These are phyloP conservation scores for Euwallacea similis DNA, from an alignment of 1,140 invertebrate species.

Conservation along the genomic window DNA sequence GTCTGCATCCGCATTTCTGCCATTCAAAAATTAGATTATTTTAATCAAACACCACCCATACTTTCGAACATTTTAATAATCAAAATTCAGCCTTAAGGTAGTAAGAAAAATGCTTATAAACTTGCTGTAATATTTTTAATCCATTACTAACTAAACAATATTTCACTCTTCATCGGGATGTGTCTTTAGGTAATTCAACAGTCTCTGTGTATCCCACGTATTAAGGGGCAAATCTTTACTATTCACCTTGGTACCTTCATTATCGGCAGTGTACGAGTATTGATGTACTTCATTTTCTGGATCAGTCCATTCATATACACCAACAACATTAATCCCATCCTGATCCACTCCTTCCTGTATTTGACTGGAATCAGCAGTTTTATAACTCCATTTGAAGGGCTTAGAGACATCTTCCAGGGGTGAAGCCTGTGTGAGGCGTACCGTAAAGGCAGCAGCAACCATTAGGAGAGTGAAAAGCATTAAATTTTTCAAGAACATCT, in stretches of 20 bases:
- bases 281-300: conserved; percentile 63
- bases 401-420: too few species aligned
- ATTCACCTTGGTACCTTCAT: conserved; percentile 50
- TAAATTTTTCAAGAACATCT: too few species aligned
- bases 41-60: too few species aligned
- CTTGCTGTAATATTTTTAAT: background rate
- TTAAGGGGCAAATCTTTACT: background rate
- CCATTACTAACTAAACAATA: background rate
- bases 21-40: too few species aligned
- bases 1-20: too few species aligned
- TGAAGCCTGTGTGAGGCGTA: too few species aligned
- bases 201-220: background rate
- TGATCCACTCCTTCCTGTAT: conserved; percentile 47
- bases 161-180: background rate
- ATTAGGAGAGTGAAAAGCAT: too few species aligned
- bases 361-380: conserved; percentile 6
- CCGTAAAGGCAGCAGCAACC: too few species aligned
- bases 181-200: background rate
- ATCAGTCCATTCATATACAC: conserved; percentile 66
- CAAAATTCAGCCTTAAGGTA: background rate
- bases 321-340: conserved; percentile 56
- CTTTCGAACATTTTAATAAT: too few species aligned
- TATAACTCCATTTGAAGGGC: conserved; percentile 3
- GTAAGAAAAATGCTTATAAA: background rate
- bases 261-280: conserved; percentile 62